A percentile compares a stretch with the other conserved stretches of the same genome.
These are phyloP conservation scores for Triplophysa rosa DNA, from an alignment of 2,113 vertebrate genomes.

Conservation along the genomic window DNA sequence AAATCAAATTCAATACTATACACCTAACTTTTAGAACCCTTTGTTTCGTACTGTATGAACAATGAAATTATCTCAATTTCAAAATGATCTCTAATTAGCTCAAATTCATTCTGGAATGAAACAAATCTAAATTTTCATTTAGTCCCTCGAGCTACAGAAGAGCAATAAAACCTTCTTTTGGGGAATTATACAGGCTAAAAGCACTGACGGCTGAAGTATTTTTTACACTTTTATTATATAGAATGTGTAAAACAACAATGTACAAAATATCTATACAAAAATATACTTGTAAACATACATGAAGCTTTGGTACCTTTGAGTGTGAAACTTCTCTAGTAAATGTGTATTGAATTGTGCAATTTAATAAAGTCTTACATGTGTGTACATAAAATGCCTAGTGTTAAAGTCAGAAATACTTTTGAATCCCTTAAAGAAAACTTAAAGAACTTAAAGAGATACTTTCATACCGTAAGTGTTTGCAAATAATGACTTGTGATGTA, in stretches of 20 bases:
- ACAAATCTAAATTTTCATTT: not conserved
- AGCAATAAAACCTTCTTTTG: not conserved
- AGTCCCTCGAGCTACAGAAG: not conserved
- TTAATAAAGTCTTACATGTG: constrained; percentile 49
- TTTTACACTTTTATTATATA: constrained; percentile 46
- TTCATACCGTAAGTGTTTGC: too few species aligned
- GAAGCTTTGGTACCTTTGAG: constrained; percentile 78
- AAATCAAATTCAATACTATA: too few species aligned
- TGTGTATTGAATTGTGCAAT: constrained; percentile 40
- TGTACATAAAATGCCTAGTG: constrained; percentile 41
- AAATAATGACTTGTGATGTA: not conserved
- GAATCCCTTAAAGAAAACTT: too few species aligned
- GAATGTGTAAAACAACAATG: constrained; percentile 66
- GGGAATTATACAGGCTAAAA: not conserved
- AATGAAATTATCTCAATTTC: too few species aligned
- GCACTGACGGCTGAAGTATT: not conserved
- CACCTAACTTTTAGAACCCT: too few species aligned
- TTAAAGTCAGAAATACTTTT: not conserved
- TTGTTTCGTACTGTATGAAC: too few species aligned
- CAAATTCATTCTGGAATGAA: too few species aligned
- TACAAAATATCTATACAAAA: constrained; percentile 69
- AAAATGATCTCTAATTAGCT: too few species aligned
- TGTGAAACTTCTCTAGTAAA: constrained; percentile 63
- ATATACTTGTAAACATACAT: constrained; percentile 76
- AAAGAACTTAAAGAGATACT: too few species aligned